phyloP scores from a whole-genome alignment of 2,113 vertebrate species.

The Meles meles region DNA sequence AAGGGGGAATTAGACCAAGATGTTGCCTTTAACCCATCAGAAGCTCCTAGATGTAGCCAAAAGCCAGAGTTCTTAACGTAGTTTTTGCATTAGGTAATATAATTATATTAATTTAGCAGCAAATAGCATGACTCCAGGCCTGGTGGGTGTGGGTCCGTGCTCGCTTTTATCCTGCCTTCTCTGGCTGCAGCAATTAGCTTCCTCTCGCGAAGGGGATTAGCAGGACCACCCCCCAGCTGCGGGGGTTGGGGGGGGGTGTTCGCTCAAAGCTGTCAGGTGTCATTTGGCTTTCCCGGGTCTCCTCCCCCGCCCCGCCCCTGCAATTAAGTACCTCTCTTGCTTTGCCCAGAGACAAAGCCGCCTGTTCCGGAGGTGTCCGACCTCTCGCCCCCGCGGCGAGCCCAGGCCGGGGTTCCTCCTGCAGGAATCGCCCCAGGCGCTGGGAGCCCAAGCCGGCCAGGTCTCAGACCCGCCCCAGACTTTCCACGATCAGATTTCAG shows the following conservation, averaged over 20 bases:
- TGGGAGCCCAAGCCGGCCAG: neutral
- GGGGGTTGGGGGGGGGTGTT: neutral
- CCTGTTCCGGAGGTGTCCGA: neutral
- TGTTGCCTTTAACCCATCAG: conserved; percentile 77
- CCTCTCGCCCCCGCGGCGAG: neutral
- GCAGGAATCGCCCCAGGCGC: conserved; percentile 22
- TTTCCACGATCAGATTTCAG: conserved; percentile 59
- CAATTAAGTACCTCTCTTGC: conserved; percentile 39
- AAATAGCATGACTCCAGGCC: conserved; percentile 72
- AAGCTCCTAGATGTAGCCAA: conserved; percentile 67
- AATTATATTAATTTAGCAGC: conserved; percentile 80
- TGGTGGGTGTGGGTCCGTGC: conserved; percentile 71
- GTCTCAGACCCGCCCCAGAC: conserved; percentile 57
- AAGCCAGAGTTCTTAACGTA: conserved; percentile 68
- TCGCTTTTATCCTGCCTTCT: conserved; percentile 72
- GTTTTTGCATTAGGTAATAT: conserved; percentile 75
- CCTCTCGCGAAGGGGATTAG: conserved; percentile 67
- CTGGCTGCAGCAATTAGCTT: conserved; percentile 74
- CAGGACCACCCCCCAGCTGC: conserved; percentile 54
- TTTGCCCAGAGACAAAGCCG: conserved; percentile 27
- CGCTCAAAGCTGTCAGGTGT: conserved; percentile 56
- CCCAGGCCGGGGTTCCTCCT: neutral
- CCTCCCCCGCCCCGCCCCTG: conserved; percentile 8
- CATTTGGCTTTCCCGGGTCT: neutral
- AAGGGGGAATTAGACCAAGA: conserved; percentile 80